Conservation (phyloP, 2,888 invertebrate species). For the Luperina testacea region DNA sequence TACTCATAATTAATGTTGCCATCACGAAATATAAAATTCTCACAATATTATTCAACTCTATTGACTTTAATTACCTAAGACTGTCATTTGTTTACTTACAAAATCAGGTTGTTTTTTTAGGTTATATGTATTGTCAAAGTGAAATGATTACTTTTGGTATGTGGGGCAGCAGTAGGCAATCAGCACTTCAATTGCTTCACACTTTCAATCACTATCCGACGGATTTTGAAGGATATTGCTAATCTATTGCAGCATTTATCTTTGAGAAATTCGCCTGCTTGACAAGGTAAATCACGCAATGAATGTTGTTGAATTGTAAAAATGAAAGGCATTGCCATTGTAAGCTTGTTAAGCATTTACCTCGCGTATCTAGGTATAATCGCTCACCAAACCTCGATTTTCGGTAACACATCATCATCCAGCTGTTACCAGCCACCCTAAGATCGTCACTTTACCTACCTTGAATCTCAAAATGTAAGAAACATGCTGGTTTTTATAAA, state of each 20-base stretch:
- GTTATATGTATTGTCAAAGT: slow-evolving; percentile 11
- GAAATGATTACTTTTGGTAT: neutral
- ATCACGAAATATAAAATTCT: slow-evolving; percentile 39
- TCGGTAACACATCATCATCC: neutral
- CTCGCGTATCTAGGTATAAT: neutral
- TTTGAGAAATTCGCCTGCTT: neutral
- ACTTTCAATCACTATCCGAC: neutral
- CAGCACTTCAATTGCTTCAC: neutral
- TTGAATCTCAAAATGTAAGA: neutral
- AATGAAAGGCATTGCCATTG: neutral
- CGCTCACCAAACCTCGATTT: neutral
- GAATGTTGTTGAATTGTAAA: neutral
- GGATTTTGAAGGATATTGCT: neutral
- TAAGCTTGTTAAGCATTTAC: neutral
- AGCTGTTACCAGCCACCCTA: neutral
- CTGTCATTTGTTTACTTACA: slow-evolving; percentile 22
- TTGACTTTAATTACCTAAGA: slow-evolving; percentile 9
- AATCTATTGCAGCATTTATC: neutral
- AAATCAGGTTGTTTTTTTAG: slow-evolving; percentile 23
- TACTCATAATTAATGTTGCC: slow-evolving; percentile 28
- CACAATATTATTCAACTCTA: slow-evolving; percentile 31
- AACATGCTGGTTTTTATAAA: neutral
- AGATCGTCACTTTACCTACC: neutral
- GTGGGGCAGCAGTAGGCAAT: neutral
- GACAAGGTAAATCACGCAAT: neutral